Evolutionary conservation across 2,888 invertebrate genomes (phyloP).

Genomic region (Lacanobia oleracea): DNA sequence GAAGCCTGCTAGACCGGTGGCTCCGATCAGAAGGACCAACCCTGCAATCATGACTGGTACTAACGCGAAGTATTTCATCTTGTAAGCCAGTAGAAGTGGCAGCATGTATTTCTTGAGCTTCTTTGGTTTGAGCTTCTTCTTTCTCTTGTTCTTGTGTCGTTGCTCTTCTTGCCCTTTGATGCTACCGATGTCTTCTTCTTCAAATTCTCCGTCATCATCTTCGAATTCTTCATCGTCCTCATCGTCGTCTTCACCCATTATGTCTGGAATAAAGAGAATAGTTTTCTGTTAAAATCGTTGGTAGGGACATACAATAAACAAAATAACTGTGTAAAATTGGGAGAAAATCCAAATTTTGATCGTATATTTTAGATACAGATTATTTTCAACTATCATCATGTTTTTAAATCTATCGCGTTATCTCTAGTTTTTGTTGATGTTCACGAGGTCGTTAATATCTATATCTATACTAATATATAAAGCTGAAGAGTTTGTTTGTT

Average conservation of each 20-base stretch:
- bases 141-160: slow-evolving; percentile 70
- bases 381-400: too few species aligned
- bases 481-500: too few species aligned
- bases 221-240: slow-evolving; percentile 74
- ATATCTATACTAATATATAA: too few species aligned
- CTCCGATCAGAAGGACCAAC: slow-evolving; percentile 93
- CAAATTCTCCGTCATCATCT: slow-evolving; percentile 75
- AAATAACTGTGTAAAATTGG: too few species aligned
- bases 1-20: slow-evolving; percentile 96
- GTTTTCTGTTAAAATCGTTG: background rate
- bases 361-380: too few species aligned
- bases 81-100: slow-evolving; percentile 95
- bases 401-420: too few species aligned
- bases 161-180: slow-evolving; percentile 63
- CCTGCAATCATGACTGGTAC: slow-evolving; percentile 94
- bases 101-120: slow-evolving; percentile 93
- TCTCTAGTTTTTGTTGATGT: too few species aligned
- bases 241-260: slow-evolving; percentile 78
- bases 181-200: slow-evolving; percentile 70
- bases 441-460: too few species aligned
- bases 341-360: too few species aligned
- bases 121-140: slow-evolving; percentile 85
- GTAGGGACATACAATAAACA: too few species aligned
- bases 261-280: slow-evolving; percentile 73
- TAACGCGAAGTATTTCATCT: slow-evolving; percentile 95